A percentile compares a stretch with the other conserved stretches of the same genome.
These are phyloP conservation scores for Ailurus styani DNA, from an alignment of 2,113 vertebrate genomes.

Conservation along the genomic window DNA sequence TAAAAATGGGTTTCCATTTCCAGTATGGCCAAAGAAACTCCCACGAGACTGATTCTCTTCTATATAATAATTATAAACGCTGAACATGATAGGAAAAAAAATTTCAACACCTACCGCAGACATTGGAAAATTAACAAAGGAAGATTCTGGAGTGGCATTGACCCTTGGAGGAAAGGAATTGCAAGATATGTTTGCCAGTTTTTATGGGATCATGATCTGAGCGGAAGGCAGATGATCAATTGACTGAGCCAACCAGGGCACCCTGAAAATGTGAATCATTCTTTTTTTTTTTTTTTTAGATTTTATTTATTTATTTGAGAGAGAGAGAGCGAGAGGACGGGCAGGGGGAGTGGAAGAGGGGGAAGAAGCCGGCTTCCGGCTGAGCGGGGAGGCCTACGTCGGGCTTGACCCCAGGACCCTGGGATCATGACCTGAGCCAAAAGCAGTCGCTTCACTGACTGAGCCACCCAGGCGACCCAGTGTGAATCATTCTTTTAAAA, in stretches of 20 bases:
- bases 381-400: too few species aligned
- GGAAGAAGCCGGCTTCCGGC: too few species aligned
- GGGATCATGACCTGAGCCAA: too few species aligned
- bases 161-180: not conserved
- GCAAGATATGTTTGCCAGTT: not conserved
- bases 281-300: not conserved
- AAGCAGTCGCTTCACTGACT: too few species aligned
- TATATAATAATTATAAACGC: not conserved
- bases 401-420: too few species aligned
- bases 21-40: not conserved
- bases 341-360: too few species aligned
- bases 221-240: not conserved
- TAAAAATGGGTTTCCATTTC: slow-evolving; percentile 1
- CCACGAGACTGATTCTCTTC: not conserved
- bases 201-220: not conserved
- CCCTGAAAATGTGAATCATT: not conserved
- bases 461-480: too few species aligned
- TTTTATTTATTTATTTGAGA: too few species aligned
- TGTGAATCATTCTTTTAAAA: not conserved
- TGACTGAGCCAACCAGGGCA: not conserved
- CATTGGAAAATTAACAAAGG: not conserved
- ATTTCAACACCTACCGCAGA: not conserved
- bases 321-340: too few species aligned
- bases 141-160: not conserved
- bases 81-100: not conserved